These are phyloP conservation scores for Callitettix versicolor DNA, from an alignment of 1,140 invertebrate species.

Conservation along the genomic window DNA sequence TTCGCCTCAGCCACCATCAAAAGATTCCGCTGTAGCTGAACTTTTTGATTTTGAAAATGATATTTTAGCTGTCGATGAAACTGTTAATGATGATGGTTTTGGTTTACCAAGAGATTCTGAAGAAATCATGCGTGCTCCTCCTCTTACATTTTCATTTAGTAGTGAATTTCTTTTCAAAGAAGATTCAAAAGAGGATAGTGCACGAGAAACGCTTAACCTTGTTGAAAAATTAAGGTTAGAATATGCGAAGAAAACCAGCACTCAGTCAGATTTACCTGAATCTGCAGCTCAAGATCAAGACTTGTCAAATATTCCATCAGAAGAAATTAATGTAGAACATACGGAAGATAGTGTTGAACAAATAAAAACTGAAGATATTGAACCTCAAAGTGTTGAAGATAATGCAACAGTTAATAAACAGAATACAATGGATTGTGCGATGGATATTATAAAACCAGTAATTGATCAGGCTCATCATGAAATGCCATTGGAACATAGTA, in stretches of 20 bases:
- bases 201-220: slow-evolving; percentile 62
- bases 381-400: slow-evolving; percentile 19
- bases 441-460: slow-evolving; percentile 17
- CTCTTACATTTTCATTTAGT: slow-evolving; percentile 53
- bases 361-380: slow-evolving; percentile 10
- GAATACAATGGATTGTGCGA: slow-evolving; percentile 6
- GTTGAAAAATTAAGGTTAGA: slow-evolving; percentile 65
- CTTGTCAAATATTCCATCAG: neutral
- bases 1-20: slow-evolving; percentile 50
- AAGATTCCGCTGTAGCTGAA: slow-evolving; percentile 46
- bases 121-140: slow-evolving; percentile 36
- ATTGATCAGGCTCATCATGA: slow-evolving; percentile 9
- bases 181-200: slow-evolving; percentile 65
- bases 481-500: neutral
- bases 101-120: slow-evolving; percentile 47
- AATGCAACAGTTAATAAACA: neutral
- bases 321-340: neutral
- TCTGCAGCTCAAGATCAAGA: neutral
- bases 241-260: slow-evolving; percentile 48
- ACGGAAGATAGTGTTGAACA: neutral
- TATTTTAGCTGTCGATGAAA: slow-evolving; percentile 46
- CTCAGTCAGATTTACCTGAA: slow-evolving; percentile 31
- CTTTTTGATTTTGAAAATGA: slow-evolving; percentile 57
- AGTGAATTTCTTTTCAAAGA: slow-evolving; percentile 57
- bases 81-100: slow-evolving; percentile 49